Conservation (phyloP, 2,888 invertebrate genomes). For the Ashinkailepas kermadecensis region DNA sequence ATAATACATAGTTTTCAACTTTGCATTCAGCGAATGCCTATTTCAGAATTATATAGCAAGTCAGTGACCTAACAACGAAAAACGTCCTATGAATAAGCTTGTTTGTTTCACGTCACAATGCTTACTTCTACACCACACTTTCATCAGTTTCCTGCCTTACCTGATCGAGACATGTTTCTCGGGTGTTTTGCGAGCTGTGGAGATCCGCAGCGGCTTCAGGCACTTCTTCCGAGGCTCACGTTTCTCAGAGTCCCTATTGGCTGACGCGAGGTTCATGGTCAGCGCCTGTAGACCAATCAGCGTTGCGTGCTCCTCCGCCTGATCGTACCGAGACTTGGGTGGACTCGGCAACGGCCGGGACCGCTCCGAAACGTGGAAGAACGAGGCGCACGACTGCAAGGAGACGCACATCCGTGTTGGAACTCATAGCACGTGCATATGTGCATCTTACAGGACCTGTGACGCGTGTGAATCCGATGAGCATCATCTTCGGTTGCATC, state of each 20-base stretch:
- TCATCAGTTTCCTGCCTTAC: background rate
- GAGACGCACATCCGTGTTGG: background rate
- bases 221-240: background rate
- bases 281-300: conserved; percentile 19
- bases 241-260: background rate
- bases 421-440: background rate
- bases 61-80: too few relatives aligned
- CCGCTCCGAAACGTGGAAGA: background rate
- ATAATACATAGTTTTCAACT: too few relatives aligned
- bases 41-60: too few relatives aligned
- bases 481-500: too few relatives aligned
- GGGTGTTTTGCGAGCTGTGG: background rate
- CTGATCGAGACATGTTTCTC: conserved; percentile 12
- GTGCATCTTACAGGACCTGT: background rate
- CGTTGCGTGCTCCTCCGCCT: background rate
- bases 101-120: too few relatives aligned
- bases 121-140: too few relatives aligned
- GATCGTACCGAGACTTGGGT: background rate
- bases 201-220: background rate
- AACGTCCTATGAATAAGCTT: too few relatives aligned
- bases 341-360: too few relatives aligned
- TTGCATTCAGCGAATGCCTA: too few relatives aligned
- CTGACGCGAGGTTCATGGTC: background rate
- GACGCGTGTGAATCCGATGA: background rate
- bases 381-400: conserved; percentile 12